Evolutionary conservation across 2,888 invertebrate genomes (phyloP).

Genomic region (Nyleta sp.): DNA sequence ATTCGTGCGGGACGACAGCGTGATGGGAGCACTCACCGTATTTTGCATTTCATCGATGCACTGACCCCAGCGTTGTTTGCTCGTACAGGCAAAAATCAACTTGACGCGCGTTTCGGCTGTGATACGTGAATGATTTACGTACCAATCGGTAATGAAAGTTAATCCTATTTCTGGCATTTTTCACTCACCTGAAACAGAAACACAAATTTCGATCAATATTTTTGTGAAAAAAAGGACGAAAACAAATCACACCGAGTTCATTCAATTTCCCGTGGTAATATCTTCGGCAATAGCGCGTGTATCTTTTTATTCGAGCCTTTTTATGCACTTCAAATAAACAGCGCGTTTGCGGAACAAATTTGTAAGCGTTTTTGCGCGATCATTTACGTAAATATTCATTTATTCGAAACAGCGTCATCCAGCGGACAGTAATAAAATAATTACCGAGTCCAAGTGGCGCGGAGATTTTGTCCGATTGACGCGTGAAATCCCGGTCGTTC

Average conservation of each 20-base stretch:
- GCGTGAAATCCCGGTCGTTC: not conserved
- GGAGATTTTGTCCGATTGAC: slow-evolving; percentile 4
- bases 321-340: slow-evolving; percentile 28
- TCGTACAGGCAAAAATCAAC: slow-evolving; percentile 58
- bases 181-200: slow-evolving; percentile 64
- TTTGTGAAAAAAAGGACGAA: slow-evolving; percentile 21
- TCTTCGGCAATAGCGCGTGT: slow-evolving; percentile 17
- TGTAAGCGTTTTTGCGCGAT: slow-evolving; percentile 11
- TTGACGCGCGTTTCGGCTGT: slow-evolving; percentile 56
- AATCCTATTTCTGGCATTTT: slow-evolving; percentile 59
- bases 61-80: slow-evolving; percentile 59
- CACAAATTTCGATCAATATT: slow-evolving; percentile 56
- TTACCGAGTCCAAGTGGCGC: slow-evolving; percentile 16
- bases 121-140: slow-evolving; percentile 63
- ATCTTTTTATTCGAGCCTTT: slow-evolving; percentile 31
- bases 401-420: slow-evolving; percentile 22
- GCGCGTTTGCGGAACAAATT: slow-evolving; percentile 22
- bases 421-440: slow-evolving; percentile 23
- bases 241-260: slow-evolving; percentile 41
- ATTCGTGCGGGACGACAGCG: slow-evolving; percentile 50
- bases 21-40: slow-evolving; percentile 61
- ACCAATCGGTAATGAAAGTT: slow-evolving; percentile 65
- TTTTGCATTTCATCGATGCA: slow-evolving; percentile 62
- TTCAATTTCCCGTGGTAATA: slow-evolving; percentile 41
- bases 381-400: slow-evolving; percentile 26